Base-by-base conservation (phyloP, 2,113 vertebrate genomes). In the Tinamus guttatus region DNA sequence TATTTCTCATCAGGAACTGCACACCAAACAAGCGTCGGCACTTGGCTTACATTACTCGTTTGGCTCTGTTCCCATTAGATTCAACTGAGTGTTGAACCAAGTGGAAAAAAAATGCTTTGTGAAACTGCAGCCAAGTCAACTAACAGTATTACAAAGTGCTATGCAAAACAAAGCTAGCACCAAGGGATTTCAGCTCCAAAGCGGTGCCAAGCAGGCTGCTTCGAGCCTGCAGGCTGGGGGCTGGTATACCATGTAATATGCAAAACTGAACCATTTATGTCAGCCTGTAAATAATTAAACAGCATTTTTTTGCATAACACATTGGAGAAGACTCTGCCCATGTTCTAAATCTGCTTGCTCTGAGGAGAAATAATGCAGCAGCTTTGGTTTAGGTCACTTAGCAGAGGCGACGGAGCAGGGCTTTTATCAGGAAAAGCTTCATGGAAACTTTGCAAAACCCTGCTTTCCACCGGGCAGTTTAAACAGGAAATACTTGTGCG, bases 41-140 rank as follows among this genome's bases (percentile, higher is more conserved):
- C 95, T 98, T 96, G 97, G 96, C 96, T 97, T 71, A 68, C 84
- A 81, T 96, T 93, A 87, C 69, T 86, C 20, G 74, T 56, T 69
- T 97, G 97, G 97, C 95, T 89, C 84, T 34, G 4, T 40, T 67
- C 96, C 97, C 90, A 7, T 73, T 78, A 67, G 93, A 97, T 59
- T 81, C 85, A 58, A 91, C 79, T 4, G 69, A 95, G 85, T 4
- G 7, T 34, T 90, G 92, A 96, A 97, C 89, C 77, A 69, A 90
- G 81, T 25, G 90, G 92, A 22, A 64, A 92, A 40, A 69, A 77
- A 94, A 70, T 4, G 80, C 91, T 96, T 79, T 52, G 84, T 88
- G 91, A 95, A 81, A 74, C 90, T 89, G 92, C 94, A 97, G 95
- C 96, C 96, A 97, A 97, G 94, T 81, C 93, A 96, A 76, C 69